Conservation (phyloP, 1,140 invertebrate species). For the Zaprionus davidi region DNA sequence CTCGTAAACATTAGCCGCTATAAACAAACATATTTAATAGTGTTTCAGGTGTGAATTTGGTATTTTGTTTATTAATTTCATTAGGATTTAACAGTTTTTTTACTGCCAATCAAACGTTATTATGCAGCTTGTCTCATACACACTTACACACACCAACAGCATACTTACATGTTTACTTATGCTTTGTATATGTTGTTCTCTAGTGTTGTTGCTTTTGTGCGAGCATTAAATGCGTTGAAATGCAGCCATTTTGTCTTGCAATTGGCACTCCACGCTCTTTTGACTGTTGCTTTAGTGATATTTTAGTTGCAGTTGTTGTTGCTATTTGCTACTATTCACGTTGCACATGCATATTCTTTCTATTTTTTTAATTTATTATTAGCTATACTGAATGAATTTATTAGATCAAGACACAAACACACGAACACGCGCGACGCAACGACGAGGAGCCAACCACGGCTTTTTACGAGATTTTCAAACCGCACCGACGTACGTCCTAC, state of each 20-base stretch:
- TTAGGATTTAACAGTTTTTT: slow-evolving; percentile 40
- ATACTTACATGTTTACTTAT: slow-evolving; percentile 54
- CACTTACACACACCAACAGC: slow-evolving; percentile 3
- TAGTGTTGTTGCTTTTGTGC: slow-evolving; percentile 51
- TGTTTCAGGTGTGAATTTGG: slow-evolving; percentile 11
- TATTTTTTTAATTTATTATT: slow-evolving; percentile 15
- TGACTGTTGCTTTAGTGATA: slow-evolving; percentile 25
- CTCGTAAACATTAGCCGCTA: background rate
- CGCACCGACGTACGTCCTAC: slow-evolving; percentile 36
- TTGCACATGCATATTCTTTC: slow-evolving; percentile 8
- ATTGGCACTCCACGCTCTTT: slow-evolving; percentile 69
- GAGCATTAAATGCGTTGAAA: slow-evolving; percentile 78
- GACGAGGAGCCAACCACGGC: slow-evolving; percentile 39
- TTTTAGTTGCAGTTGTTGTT: background rate
- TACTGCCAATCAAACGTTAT: slow-evolving; percentile 47
- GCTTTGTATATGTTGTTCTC: slow-evolving; percentile 64
- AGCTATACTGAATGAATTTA: slow-evolving; percentile 24
- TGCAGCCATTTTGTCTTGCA: slow-evolving; percentile 79
- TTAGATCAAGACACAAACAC: slow-evolving; percentile 28
- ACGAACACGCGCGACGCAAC: slow-evolving; percentile 24
- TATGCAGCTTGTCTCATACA: slow-evolving; percentile 38
- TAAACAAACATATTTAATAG: slow-evolving; percentile 29
- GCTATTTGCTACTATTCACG: slow-evolving; percentile 9
- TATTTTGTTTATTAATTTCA: slow-evolving; percentile 16
- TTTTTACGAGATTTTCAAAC: slow-evolving; percentile 23